Conservation (phyloP, 2,113 vertebrate species). For the Mugil cephalus region DNA sequence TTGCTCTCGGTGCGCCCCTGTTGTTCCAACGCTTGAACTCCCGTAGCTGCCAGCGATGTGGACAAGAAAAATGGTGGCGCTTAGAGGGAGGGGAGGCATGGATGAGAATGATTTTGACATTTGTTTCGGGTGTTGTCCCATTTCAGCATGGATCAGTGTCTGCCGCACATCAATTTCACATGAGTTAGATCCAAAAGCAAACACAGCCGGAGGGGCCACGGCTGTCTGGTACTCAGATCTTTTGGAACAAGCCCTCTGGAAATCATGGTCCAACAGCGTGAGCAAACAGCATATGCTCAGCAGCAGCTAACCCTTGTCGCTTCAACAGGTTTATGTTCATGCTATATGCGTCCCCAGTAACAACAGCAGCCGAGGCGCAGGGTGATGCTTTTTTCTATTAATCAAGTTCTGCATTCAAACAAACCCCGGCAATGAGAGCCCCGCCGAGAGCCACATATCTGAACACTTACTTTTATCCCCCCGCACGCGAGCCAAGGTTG, state of each 20-base stretch:
- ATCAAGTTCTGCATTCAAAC: slow-evolving; percentile 47
- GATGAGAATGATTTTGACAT: slow-evolving; percentile 70
- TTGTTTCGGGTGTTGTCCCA: slow-evolving; percentile 73
- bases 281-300: slow-evolving; percentile 43
- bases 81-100: slow-evolving; percentile 22
- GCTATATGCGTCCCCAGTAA: slow-evolving; percentile 18
- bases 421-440: slow-evolving; percentile 20
- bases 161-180: slow-evolving; percentile 77
- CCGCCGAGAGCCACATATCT: slow-evolving; percentile 30
- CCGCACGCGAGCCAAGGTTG: slow-evolving; percentile 60
- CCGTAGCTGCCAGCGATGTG: slow-evolving; percentile 2
- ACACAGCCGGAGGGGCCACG: slow-evolving; percentile 52
- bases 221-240: slow-evolving; percentile 53
- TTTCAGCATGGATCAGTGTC: slow-evolving; percentile 77
- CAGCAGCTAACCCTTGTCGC: slow-evolving; percentile 1
- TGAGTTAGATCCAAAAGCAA: slow-evolving; percentile 68
- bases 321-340: slow-evolving; percentile 50
- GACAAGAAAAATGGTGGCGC: slow-evolving; percentile 34
- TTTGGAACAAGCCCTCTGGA: slow-evolving; percentile 48
- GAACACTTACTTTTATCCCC: slow-evolving; percentile 48
- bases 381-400: slow-evolving; percentile 36
- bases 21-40: slow-evolving; percentile 61
- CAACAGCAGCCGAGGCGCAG: slow-evolving; percentile 9
- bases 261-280: slow-evolving; percentile 33
- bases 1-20: slow-evolving; percentile 36